phyloP scores from a whole-genome alignment of 2,113 vertebrate species.

The Callospermophilus lateralis region DNA sequence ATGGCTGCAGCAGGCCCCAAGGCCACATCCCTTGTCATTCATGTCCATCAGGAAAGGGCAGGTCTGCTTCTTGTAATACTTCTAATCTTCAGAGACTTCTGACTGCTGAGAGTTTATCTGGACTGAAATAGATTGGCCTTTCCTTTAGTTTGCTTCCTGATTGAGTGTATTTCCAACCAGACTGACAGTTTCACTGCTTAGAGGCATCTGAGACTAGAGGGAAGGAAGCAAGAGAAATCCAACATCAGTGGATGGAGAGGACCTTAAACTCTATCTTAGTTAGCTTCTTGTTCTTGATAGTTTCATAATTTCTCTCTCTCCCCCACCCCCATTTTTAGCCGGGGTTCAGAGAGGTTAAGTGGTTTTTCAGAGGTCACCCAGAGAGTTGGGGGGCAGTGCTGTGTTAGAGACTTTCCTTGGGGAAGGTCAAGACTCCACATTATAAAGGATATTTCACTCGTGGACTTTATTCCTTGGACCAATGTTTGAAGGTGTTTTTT shows the following conservation, averaged over 20 bases:
- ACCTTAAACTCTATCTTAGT: neutral
- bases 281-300: neutral
- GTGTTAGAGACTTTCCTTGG: neutral
- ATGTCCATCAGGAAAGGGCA: neutral
- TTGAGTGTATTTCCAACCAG: neutral
- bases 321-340: neutral
- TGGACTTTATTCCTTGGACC: neutral
- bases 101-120: neutral
- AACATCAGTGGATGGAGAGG: neutral
- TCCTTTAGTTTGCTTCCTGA: neutral
- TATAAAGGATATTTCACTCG: neutral
- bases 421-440: neutral
- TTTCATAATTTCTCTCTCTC: neutral
- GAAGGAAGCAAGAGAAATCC: neutral
- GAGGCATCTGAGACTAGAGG: neutral
- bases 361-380: conserved; percentile 4
- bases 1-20: neutral
- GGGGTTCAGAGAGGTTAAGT: neutral
- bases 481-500: neutral
- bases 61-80: neutral
- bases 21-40: neutral
- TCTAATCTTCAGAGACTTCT: neutral
- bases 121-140: neutral
- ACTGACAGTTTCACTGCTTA: neutral
- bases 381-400: neutral